Base-by-base conservation (phyloP, 2,888 invertebrate species). In the Cecidostiba fungosa region DNA sequence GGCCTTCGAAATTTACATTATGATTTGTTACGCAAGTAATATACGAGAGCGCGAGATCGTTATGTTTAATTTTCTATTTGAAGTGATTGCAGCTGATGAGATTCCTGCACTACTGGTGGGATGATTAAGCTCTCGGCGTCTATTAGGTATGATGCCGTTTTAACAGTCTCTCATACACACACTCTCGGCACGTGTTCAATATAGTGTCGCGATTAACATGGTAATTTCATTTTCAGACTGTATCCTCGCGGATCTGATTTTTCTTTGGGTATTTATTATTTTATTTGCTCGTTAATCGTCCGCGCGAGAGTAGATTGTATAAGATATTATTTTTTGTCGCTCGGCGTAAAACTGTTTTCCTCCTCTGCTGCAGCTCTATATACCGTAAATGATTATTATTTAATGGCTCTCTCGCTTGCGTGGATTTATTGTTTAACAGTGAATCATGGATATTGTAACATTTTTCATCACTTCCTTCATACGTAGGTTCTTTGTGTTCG, bases 1-100 rank as follows among this genome's bases (percentile, higher is more conserved):
- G 73, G 5, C 85, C 85, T 85, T 85, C 85, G 54, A 85, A 85
- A 82, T 85, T 85, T 78, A 78, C 85, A 85, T 85, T 77, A 77
- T 47, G 43, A 54, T 39, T 78, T 29, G 74, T 85, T 85, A 73
- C 73, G 70, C 54, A 43, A 43, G 43, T 12, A 8, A 54, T 4
- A 4, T 54, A 59, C n/a, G 54, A n/a, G 74, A n/a, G 23, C 26
- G 23, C 26, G 50, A 81, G 72, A 77, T 78, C 70, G 73, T 85
- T 85, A 70, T 26, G 72, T 26, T 81, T 16, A 77, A 77, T 85
- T 82, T 81, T 81, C 82, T 39, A 73, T 73, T 77, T 66, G 39
- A 66, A 36, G 39, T 72, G 39, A 85, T 81, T 76, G 50, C n/a
- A n/a, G n/a, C 43, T 70, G 70, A 83, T 32, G 77, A 77, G 77